Base-by-base conservation (phyloP, 2,113 vertebrate species). In the Alaudala cheleensis region DNA sequence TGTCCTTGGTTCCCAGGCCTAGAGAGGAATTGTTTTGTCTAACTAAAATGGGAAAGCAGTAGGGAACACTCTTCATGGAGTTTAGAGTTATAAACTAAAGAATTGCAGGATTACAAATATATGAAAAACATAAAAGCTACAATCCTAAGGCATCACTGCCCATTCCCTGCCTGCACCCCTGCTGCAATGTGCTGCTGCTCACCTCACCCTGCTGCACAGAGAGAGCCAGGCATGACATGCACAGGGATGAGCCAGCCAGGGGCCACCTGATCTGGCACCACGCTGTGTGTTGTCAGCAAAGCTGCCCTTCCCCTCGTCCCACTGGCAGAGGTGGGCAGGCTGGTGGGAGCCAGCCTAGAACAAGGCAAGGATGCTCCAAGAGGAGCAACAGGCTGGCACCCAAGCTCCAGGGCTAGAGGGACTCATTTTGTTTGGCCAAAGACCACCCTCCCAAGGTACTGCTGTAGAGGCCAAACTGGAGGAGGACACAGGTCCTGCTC, bases 181-280 rank as follows among this genome's bases (percentile, higher is more conserved):
- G 13, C 90, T 9, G 40, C 65, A 13, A 13, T 31, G 86, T 6
- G 1, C 86, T 81, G 69, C 86, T 11, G 24, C 80, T 58, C 15
- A 4, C 56, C 31, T 79, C 5, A 0, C 57, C 62, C 60, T 78
- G 62, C 73, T 74, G 80, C 54, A 62, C 86, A 96, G 94, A 97
- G 96, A 96, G 97, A 94, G 71, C 60, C 73, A 89, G 73, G 87
- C 39, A 29, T 49, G 54, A 47, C 37, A 37, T 14, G 50, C 42
- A n/a, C 54, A 51, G 53, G 81, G 81, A 51, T 2, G 0, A 64
- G 42, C 34, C 89, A 84, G 66, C 8, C 8, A 4, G 25, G 58
- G 1, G 14, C 54, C 76, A 77, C 40, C 82, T 71, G 61, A 58
- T 53, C 70, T 29, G 74, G 49, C 5, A 4, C 39, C 15, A 0